phyloP scores from a whole-genome alignment of 2,888 invertebrate species.

The Encarsia formosa region DNA sequence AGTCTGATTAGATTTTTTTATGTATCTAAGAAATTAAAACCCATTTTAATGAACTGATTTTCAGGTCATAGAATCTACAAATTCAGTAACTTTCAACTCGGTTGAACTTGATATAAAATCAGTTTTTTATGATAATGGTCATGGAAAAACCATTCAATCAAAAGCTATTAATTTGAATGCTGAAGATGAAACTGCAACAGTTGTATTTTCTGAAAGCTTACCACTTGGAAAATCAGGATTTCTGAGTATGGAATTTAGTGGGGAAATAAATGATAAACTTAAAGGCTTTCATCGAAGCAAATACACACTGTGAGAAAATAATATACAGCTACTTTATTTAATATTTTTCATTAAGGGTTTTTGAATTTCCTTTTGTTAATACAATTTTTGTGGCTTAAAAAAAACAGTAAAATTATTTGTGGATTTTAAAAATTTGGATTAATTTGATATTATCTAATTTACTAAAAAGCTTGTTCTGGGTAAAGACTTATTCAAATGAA shows the following conservation, averaged over 20 bases:
- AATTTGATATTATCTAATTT: too few relatives aligned
- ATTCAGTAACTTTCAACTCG: conserved; percentile 71
- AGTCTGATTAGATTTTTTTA: too few relatives aligned
- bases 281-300: conserved; percentile 93
- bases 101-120: conserved; percentile 69
- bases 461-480: too few relatives aligned
- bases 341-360: too few relatives aligned
- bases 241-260: conserved; percentile 72
- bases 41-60: too few relatives aligned
- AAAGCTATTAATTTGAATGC: conserved; percentile 45
- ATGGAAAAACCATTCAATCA: conserved; percentile 50
- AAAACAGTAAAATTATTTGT: too few relatives aligned
- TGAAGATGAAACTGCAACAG: conserved; percentile 67
- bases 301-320: conserved; percentile 56
- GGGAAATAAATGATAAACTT: conserved; percentile 87
- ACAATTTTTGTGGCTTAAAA: too few relatives aligned
- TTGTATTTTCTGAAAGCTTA: conserved; percentile 62
- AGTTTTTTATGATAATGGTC: conserved; percentile 57
- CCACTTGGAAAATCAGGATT: conserved; percentile 55
- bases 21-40: too few relatives aligned
- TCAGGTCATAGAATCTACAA: conserved; percentile 63
- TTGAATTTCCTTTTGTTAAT: too few relatives aligned
- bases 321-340: too few relatives aligned
- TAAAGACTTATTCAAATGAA: too few relatives aligned
- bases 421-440: too few relatives aligned